Evolutionary conservation across 1,140 invertebrate genomes (phyloP).

Genomic region (Eueides isabella): DNA sequence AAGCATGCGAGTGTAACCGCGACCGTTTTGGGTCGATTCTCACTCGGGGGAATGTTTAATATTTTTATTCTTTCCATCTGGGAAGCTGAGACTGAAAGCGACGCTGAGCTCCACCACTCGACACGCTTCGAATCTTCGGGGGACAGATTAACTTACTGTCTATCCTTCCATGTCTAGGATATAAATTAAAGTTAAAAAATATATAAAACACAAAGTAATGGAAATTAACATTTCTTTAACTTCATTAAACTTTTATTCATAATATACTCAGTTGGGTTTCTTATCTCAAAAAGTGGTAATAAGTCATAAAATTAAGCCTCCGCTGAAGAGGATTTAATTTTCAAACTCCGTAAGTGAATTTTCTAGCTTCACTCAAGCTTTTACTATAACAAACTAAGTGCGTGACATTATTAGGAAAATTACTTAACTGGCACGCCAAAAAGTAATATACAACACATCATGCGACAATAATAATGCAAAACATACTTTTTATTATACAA

Average conservation of each 20-base stretch:
- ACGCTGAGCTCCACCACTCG: no score
- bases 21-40: no score
- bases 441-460: background rate
- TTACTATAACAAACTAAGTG: background rate
- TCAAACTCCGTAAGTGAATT: background rate
- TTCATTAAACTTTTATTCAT: background rate
- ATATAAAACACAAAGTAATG: background rate
- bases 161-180: no score
- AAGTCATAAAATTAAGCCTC: background rate
- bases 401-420: conserved; percentile 4
- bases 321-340: background rate
- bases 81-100: no score
- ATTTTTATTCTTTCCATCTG: no score
- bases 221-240: background rate
- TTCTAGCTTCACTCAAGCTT: background rate
- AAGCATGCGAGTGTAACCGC: no score
- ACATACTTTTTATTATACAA: background rate
- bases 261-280: background rate
- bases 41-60: no score
- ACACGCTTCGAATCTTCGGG: no score
- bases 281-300: conserved; percentile 5
- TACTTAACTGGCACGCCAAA: conserved; percentile 5
- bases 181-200: no score
- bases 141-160: no score
- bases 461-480: background rate